Base-by-base conservation (phyloP, 2,113 vertebrate genomes). In the Otolemur garnettii region DNA sequence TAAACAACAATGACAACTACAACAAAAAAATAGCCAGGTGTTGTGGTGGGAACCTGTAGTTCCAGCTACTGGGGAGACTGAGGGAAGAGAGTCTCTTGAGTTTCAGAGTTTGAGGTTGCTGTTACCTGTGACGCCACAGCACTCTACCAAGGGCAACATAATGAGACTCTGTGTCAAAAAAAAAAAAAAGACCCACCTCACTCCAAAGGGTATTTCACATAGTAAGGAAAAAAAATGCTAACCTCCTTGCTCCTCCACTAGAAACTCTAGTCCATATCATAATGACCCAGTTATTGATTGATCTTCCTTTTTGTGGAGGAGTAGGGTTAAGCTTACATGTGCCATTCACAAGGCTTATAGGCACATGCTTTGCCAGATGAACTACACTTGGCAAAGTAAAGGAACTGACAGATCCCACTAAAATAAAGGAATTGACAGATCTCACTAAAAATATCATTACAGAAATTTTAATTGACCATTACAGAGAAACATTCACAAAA, bases 351-450 rank as follows among this genome's bases (percentile, higher is more conserved):
- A 68, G n/a, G 28, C 68, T 90, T 30, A 71, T 1, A 79, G 24
- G 30, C 42, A 50, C 80, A 12, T 18, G 10, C n/a, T 75, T 38
- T 74, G 28, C 80, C 84, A 33, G 69, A 68, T 19, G 53, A 86
- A 57, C 17, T n/a, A 26, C 3, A 26, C 50, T 84, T 90, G 81
- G 50, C 64, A 79, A 83, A 97, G 38, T 38, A 38, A 38, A 38
- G 38, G 38, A 38, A 38, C 38, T 38, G 38, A 2, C 38, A 38
- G 38, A 38, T 38, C 38, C 38, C 38, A 38, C 38, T 38, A 38
- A 38, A 69, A 83, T 72, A 87, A 96, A 96, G 62, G 15, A 87
- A 85, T 8, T 79, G 53, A 90, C 50, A 55, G 1, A 50, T 24
- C 60, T 53, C 68, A 33, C 53, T 87, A 72, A 90, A 84, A 62